Base-by-base conservation (phyloP, 1,140 invertebrate genomes). In the Aplysia californica region DNA sequence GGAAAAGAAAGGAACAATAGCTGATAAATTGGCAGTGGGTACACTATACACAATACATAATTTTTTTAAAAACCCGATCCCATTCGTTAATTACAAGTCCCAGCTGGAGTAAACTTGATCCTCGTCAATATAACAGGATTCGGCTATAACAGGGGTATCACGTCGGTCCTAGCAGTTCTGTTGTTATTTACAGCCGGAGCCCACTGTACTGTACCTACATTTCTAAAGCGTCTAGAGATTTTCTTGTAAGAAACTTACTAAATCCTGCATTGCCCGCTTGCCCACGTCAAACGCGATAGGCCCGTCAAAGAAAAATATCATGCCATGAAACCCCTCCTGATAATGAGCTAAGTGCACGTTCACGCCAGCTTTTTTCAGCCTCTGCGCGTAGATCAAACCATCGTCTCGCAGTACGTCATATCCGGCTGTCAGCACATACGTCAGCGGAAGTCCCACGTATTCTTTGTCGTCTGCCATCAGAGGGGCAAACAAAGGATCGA, bases 331-430 rank as follows among this genome's bases (percentile, higher is more conserved):
- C 1, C 83, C 80, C 0, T 84, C 80, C 31, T 77, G 44, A 66
- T 83, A 84, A 76, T 86, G 84, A 23, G 80, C 82, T 26, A 85
- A 77, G 20, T 80, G 61, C 15, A 83, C 82, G 5, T 70, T 39
- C 23, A 84, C 80, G 15, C 83, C 83, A 1, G 77, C 82, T 44
- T 80, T 76, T 55, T 81, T 78, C 29, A 85, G 69, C 29, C 84
- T 74, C 66, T 79, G 74, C 38, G 77, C 81, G 68, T 85, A 85
- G 21, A 86, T 80, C 6, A 84, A 50, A 15, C 83, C 84, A 36
- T 85, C 85, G 35, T 86, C 85, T 35, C 85, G 76, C 38, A 85
- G 73, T 15, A 85, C 83, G 75, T 86, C 85, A 80, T 82, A 84
- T 79, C 84, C 84, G 39, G 80, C 81, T 0, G 83, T 84, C 56